phyloP scores from a whole-genome alignment of 2,888 invertebrate genomes.

The Conops quadrifasciatus region DNA sequence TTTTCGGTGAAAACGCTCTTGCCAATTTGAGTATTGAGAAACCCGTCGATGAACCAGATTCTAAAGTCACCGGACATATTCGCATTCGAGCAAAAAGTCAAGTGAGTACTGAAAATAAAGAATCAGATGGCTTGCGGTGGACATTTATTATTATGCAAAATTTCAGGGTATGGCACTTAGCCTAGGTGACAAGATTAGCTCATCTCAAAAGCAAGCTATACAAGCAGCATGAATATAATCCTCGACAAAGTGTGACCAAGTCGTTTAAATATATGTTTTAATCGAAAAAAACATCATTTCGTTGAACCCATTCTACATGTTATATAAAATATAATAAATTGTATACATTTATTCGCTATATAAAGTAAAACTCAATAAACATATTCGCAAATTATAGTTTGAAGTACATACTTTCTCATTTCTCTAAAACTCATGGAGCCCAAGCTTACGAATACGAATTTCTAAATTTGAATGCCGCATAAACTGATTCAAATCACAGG shows the following conservation, averaged over 20 bases:
- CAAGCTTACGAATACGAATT: too few relatives aligned
- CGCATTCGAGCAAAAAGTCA: slow-evolving; percentile 98
- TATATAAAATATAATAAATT: slow-evolving; percentile 13
- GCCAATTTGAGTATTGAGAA: slow-evolving; percentile 99
- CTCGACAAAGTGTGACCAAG: too few relatives aligned
- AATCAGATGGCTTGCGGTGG: too few relatives aligned
- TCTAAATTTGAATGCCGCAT: too few relatives aligned
- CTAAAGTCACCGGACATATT: slow-evolving; percentile 95
- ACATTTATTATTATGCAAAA: background rate
- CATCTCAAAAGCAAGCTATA: slow-evolving; percentile 79
- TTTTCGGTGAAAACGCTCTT: slow-evolving; percentile 98
- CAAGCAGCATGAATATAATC: slow-evolving; percentile 58
- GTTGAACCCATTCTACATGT: background rate
- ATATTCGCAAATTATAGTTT: too few relatives aligned
- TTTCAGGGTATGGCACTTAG: slow-evolving; percentile 97
- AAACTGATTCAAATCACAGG: too few relatives aligned
- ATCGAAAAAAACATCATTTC: too few relatives aligned
- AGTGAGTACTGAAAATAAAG: slow-evolving; percentile 67
- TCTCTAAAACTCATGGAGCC: too few relatives aligned
- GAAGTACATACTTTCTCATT: too few relatives aligned
- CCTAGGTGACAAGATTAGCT: slow-evolving; percentile 97
- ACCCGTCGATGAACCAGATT: slow-evolving; percentile 83
- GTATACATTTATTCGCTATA: slow-evolving; percentile 14
- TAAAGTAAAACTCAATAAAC: slow-evolving; percentile 12
- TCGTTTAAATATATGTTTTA: too few relatives aligned